Percentiles rank a stretch among this genome's conserved stretches.
Evolutionary conservation across 2,113 vertebrate genomes (phyloP).

Genomic region (Sakesphorus luctuosus): DNA sequence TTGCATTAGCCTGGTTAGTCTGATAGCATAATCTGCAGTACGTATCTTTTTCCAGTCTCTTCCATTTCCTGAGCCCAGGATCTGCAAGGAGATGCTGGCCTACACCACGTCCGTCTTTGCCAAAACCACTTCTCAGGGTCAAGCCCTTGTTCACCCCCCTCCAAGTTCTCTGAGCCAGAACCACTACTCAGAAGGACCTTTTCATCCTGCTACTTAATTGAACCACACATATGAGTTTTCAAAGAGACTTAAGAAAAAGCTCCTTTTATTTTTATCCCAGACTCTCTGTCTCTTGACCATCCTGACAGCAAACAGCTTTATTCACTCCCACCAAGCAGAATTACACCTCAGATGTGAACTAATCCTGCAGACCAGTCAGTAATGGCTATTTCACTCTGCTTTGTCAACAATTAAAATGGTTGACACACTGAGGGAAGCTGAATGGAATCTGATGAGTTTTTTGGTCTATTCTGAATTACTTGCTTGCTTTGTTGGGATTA

Average conservation of each 20-base stretch:
- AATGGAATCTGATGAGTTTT: not conserved
- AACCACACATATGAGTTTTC: not conserved
- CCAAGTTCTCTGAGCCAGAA: not conserved
- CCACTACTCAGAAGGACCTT: not conserved
- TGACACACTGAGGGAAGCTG: not conserved
- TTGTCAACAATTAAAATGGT: not conserved
- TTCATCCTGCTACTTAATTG: not conserved
- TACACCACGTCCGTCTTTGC: not conserved
- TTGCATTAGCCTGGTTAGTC: not conserved
- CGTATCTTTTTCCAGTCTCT: not conserved
- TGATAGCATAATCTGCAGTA: not conserved
- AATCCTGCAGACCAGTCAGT: not conserved
- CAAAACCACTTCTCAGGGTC: not conserved
- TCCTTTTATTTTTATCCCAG: not conserved
- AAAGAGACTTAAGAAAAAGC: not conserved
- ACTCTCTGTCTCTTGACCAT: not conserved
- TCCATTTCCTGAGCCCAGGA: not conserved
- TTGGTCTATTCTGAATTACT: not conserved
- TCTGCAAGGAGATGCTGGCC: not conserved
- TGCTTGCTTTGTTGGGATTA: not conserved
- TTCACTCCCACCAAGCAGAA: not conserved
- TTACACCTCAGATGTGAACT: not conserved
- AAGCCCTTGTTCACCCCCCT: not conserved
- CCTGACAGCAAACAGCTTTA: not conserved
- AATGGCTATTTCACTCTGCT: not conserved